phyloP scores from a whole-genome alignment of 2,888 invertebrate genomes.

The Autographa gamma region DNA sequence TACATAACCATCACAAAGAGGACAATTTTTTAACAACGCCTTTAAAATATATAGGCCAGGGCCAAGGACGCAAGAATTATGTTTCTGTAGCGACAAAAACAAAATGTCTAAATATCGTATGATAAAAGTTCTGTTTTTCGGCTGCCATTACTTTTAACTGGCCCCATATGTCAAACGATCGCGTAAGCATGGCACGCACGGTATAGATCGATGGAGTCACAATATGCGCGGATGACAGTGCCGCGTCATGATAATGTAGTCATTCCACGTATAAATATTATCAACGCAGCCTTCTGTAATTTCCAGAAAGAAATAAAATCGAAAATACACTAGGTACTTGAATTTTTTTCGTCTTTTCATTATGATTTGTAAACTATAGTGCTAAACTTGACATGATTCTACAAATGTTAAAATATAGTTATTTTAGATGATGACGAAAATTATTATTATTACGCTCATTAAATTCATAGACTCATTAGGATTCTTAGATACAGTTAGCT shows the following conservation, averaged over 20 bases:
- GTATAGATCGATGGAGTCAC: background rate
- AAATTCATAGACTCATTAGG: too few relatives aligned
- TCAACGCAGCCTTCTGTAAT: background rate
- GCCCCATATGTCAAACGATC: conserved; percentile 5
- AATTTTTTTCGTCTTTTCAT: too few relatives aligned
- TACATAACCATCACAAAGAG: too few relatives aligned
- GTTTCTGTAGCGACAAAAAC: background rate
- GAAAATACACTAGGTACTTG: background rate
- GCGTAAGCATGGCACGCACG: background rate
- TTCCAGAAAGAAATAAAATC: background rate
- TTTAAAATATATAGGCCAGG: background rate
- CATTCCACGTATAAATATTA: background rate
- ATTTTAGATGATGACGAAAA: too few relatives aligned
- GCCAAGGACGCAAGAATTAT: background rate
- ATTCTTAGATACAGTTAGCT: too few relatives aligned
- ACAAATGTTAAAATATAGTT: too few relatives aligned
- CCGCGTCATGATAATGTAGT: background rate
- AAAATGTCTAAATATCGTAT: conserved; percentile 1
- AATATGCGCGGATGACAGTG: background rate
- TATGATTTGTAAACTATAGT: too few relatives aligned
- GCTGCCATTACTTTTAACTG: conserved; percentile 1
- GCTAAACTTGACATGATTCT: too few relatives aligned
- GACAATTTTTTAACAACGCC: too few relatives aligned
- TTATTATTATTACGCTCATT: too few relatives aligned
- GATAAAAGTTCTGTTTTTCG: conserved; percentile 4